Evolutionary conservation across 2,797 vertebrate genomes (phyloP), one percentile per base, ranked within the genome.

Genomic region (Lacerta agilis): DNA sequence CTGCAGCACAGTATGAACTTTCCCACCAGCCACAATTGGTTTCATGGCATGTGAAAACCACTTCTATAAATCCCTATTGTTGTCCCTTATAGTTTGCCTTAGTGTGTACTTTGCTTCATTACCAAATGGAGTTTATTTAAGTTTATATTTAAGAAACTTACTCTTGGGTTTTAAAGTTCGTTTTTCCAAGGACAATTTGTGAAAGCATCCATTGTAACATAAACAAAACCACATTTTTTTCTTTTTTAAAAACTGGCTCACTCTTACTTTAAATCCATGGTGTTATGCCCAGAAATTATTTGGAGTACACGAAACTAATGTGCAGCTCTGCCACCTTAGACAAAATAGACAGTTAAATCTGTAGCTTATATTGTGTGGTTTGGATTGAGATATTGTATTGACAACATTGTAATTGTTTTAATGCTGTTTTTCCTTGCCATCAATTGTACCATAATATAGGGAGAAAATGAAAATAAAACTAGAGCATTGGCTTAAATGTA

Each of bases 131-230:
- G 93, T 90, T 93, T 95, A 87, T 89, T 94, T 91, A 86, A 91
- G 91, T 93, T 95, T 92, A 90, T 92, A 66, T 91, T 87, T 87
- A 92, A 90, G 79, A 92, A 91, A 92, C 86, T 91, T 86, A 87
- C 90, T 94, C 73, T 9, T 41, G 91, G 83, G 79, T 89, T 95
- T 94, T 91, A 58, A 89, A 91, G 90, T 86, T 88, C 41, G 0
- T 73, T 93, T 94, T 94, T 89, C 92, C 86, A 91, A 90, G 93
- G 87, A 94, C 41, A 77, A 91, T 92, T 92, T 94, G 64, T 95
- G 90, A 94, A 95, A 94, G 89, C 87, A 64, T 93, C 89, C 95
- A 93, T 92, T 94, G 93, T 92, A 95, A 93, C 93, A 88, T 93
- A 94, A 95, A 94, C 92, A 94, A 93, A 95, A 91, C 82, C 92